Conservation (phyloP, 2,888 invertebrate genomes). For the Willowsia nigromaculata region DNA sequence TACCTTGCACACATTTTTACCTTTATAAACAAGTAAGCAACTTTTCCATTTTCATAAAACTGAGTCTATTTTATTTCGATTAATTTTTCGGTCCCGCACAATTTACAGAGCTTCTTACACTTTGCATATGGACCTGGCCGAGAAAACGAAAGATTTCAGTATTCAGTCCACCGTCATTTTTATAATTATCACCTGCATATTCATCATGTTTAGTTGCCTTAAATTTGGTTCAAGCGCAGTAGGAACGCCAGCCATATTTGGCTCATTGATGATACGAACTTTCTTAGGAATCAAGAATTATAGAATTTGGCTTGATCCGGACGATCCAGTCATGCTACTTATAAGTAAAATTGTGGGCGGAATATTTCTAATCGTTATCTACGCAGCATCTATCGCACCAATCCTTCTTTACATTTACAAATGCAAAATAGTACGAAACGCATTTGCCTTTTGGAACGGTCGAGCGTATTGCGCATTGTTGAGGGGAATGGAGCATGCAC, state of each 20-base stretch:
- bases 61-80: background rate
- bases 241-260: conserved; percentile 39
- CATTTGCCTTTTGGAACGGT: conserved; percentile 71
- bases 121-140: conserved; percentile 67
- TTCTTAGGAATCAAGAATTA: background rate
- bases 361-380: conserved; percentile 38
- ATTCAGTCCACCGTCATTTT: conserved; percentile 24
- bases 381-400: conserved; percentile 42
- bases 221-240: conserved; percentile 28
- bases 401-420: conserved; percentile 65
- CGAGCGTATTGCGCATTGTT: conserved; percentile 60
- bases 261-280: conserved; percentile 45
- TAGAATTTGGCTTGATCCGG: background rate
- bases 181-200: background rate
- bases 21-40: conserved; percentile 27
- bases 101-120: conserved; percentile 58
- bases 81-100: background rate
- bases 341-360: conserved; percentile 16
- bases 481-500: conserved; percentile 40
- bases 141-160: background rate
- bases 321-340: background rate
- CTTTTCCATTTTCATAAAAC: background rate
- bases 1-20: conserved; percentile 45
- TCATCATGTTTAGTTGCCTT: conserved; percentile 40
- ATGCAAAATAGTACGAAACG: conserved; percentile 61